Evolutionary conservation across 2,113 vertebrate species (phyloP).

Genomic region (Rhinichthys klamathensis): DNA sequence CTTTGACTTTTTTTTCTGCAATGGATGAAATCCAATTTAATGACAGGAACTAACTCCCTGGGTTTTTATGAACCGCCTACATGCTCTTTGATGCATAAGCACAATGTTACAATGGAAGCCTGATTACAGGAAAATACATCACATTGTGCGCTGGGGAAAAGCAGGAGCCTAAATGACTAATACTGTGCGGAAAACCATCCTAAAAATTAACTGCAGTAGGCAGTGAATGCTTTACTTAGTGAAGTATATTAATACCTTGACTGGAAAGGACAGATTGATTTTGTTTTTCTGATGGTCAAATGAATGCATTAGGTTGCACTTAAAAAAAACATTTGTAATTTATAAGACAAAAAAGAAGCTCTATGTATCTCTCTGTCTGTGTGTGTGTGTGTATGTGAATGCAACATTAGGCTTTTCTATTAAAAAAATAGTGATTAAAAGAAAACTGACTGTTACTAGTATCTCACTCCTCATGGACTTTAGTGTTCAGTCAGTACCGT

Average conservation of each 20-base stretch:
- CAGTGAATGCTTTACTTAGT: slow-evolving; percentile 35
- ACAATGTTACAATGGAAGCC: slow-evolving; percentile 55
- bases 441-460: no score
- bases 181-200: slow-evolving; percentile 22
- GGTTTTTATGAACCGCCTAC: slow-evolving; percentile 56
- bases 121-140: slow-evolving; percentile 57
- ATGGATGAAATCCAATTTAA: slow-evolving; percentile 60
- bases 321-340: background rate
- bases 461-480: no score
- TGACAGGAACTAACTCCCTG: slow-evolving; percentile 56
- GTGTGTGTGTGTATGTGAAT: background rate
- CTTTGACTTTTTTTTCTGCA: slow-evolving; percentile 33
- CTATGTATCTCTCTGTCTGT: background rate
- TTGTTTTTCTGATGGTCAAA: slow-evolving; percentile 21
- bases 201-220: slow-evolving; percentile 41
- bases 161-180: slow-evolving; percentile 51
- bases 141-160: slow-evolving; percentile 37
- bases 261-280: slow-evolving; percentile 34
- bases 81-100: slow-evolving; percentile 59
- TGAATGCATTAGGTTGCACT: background rate
- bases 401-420: no score
- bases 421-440: no score
- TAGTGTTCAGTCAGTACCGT: no score
- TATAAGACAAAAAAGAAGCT: background rate
- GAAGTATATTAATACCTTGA: slow-evolving; percentile 25